phyloP scores from a whole-genome alignment of 2,113 vertebrate genomes.

The Alaudala cheleensis region DNA sequence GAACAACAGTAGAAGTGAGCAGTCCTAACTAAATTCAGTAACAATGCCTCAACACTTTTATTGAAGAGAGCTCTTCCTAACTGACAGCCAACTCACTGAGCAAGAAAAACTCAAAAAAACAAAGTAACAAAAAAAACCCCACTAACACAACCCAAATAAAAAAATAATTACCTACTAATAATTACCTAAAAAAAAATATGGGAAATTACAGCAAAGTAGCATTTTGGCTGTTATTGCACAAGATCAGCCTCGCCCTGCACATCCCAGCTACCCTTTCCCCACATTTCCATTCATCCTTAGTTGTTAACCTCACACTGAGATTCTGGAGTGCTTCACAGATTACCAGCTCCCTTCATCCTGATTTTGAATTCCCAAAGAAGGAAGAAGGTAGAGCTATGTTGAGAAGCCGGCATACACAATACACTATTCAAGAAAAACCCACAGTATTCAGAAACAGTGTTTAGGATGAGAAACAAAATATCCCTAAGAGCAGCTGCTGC shows the following conservation, averaged over 20 bases:
- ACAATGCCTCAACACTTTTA: not conserved
- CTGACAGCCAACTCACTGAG: not conserved
- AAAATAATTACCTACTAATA: not conserved
- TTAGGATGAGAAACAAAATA: not conserved
- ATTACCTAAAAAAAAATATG: not conserved
- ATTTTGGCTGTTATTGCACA: not conserved
- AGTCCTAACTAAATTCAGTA: not conserved
- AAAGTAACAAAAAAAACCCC: fast-evolving
- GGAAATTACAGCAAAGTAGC: not conserved
- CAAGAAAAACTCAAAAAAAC: not conserved
- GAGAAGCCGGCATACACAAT: not conserved
- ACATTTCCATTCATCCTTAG: not conserved
- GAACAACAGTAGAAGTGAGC: not conserved
- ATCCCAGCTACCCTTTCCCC: not conserved
- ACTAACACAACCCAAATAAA: not conserved
- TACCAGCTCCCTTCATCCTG: not conserved
- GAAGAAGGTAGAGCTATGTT: not conserved
- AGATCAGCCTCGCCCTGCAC: not conserved
- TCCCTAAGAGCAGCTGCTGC: not conserved
- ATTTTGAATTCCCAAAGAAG: not conserved
- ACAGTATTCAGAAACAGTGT: not conserved
- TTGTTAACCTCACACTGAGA: not conserved
- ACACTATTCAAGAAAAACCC: not conserved
- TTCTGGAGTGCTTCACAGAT: not conserved
- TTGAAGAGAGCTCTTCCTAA: not conserved